A percentile compares a stretch with the other conserved stretches of the same genome.
Conservation (phyloP, 2,797 vertebrate genomes). For the Chelonia mydas region DNA sequence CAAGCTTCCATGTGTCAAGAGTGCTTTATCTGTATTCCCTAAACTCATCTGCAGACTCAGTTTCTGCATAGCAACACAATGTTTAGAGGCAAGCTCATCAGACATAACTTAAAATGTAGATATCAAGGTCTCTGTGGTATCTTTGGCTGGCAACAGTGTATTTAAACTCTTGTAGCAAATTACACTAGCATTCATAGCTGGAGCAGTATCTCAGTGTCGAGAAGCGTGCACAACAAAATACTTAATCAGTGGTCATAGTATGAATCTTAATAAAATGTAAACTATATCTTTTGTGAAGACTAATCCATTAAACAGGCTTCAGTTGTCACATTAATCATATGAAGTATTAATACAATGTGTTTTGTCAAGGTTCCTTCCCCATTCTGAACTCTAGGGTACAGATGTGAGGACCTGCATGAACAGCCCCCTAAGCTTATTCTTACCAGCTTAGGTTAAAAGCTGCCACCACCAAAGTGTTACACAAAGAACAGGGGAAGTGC, state of each 20-base stretch:
- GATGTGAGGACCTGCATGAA: too few species aligned
- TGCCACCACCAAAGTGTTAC: too few species aligned
- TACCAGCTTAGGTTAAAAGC: too few species aligned
- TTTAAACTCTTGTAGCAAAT: not conserved
- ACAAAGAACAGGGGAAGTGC: too few species aligned
- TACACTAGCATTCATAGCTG: not conserved
- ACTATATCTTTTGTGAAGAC: not conserved
- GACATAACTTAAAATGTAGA: not conserved
- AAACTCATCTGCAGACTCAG: not conserved
- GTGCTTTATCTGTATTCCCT: not conserved
- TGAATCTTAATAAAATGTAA: not conserved
- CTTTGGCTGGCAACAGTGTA: not conserved
- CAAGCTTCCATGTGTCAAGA: too few species aligned
- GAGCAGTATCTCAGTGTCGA: not conserved
- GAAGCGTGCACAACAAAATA: not conserved
- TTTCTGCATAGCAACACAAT: not conserved
- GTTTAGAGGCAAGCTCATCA: not conserved
- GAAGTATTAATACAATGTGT: too few species aligned
- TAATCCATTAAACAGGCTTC: not conserved
- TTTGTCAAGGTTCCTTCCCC: too few species aligned
- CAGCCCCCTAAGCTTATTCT: too few species aligned
- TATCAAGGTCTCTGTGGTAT: not conserved
- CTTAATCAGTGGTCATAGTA: not conserved
- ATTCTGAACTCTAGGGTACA: too few species aligned
- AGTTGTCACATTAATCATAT: not conserved